Conservation (phyloP, 2,888 invertebrate species). For the Orthosia gracilis region DNA sequence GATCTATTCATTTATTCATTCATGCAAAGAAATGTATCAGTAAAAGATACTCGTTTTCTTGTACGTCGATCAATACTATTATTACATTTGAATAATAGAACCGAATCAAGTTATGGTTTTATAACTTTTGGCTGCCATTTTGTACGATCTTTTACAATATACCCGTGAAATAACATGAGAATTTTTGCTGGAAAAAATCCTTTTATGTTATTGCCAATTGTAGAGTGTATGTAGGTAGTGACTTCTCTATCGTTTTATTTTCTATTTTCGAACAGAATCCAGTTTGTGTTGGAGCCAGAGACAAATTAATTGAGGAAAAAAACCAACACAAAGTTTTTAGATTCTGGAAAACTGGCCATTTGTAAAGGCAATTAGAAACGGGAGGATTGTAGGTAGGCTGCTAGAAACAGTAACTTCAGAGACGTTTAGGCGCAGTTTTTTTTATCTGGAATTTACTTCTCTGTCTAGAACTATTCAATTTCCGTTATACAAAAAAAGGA, state of each 20-base stretch:
- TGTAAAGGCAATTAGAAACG: conserved; percentile 32
- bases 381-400: neutral
- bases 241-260: conserved; percentile 16
- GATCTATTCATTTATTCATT: conserved; percentile 29
- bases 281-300: conserved; percentile 30
- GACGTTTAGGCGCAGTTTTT: neutral
- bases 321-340: conserved; percentile 10
- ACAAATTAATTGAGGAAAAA: conserved; percentile 43
- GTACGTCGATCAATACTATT: conserved; percentile 46
- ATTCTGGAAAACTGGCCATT: conserved; percentile 17
- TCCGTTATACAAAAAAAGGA: conserved; percentile 50
- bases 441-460: neutral
- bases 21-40: conserved; percentile 30
- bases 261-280: conserved; percentile 24
- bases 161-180: conserved; percentile 11
- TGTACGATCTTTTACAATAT: conserved; percentile 16
- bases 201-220: conserved; percentile 1
- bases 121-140: conserved; percentile 27
- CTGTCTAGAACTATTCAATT: conserved; percentile 28
- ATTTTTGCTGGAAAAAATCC: conserved; percentile 7
- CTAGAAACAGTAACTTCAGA: neutral
- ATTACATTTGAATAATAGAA: conserved; percentile 52
- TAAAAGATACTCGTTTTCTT: conserved; percentile 30
- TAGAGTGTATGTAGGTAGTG: neutral
- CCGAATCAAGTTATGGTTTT: conserved; percentile 38